phyloP scores from a whole-genome alignment of 92 coral and sea anemone species.

The Zoanthus sociatus region DNA sequence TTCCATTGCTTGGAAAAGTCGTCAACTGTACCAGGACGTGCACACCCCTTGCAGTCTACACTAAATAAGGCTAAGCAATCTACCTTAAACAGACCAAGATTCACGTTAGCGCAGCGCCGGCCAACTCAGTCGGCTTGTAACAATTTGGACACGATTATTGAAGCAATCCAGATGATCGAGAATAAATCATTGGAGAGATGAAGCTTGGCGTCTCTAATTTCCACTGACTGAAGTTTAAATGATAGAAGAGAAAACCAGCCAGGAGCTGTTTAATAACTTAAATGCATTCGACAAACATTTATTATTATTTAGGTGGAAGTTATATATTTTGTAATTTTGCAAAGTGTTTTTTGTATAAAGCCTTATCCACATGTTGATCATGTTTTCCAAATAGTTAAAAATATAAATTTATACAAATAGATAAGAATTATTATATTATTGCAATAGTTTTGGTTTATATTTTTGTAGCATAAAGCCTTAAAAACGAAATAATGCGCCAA shows the following conservation, averaged over 20 bases:
- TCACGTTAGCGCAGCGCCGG: background rate
- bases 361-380: too few species aligned
- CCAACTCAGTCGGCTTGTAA: background rate
- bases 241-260: background rate
- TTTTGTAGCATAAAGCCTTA: too few species aligned
- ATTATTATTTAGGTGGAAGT: too few species aligned
- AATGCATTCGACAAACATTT: background rate
- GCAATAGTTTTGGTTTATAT: too few species aligned
- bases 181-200: slow-evolving; percentile 33
- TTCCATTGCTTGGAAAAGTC: slow-evolving; percentile 6
- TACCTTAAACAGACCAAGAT: background rate
- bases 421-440: too few species aligned
- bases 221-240: background rate
- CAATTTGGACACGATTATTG: slow-evolving; percentile 74
- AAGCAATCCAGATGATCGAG: slow-evolving; percentile 76
- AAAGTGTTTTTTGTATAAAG: too few species aligned
- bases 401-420: too few species aligned
- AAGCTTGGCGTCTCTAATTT: background rate
- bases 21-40: background rate
- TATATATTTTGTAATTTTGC: too few species aligned
- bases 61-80: background rate
- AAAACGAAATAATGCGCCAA: too few species aligned
- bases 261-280: background rate
- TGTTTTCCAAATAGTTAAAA: too few species aligned
- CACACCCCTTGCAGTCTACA: background rate